Percentiles rank a stretch among this genome's conserved stretches.
These are phyloP conservation scores for Drosophila basisetae DNA, from an alignment of 2,888 invertebrate species.

Conservation along the genomic window DNA sequence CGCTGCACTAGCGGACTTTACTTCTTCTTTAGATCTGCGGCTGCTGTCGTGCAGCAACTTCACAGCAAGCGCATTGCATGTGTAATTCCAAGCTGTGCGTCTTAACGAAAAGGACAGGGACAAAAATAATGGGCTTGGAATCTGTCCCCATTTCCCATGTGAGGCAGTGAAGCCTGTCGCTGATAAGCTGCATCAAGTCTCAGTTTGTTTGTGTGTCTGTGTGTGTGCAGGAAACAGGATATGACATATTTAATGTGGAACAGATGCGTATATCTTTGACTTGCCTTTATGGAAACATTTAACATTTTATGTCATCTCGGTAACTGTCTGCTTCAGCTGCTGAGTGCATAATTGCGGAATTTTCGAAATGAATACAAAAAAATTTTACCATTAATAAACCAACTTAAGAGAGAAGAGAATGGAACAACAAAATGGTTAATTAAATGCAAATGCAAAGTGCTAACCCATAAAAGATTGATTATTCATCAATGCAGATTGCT, in stretches of 20 bases:
- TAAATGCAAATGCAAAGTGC: conserved; percentile 59
- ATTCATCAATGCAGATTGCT: conserved; percentile 23
- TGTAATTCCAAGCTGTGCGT: conserved; percentile 34
- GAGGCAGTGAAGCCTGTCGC: conserved; percentile 44
- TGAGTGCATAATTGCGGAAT: conserved; percentile 54
- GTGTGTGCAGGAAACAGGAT: conserved; percentile 79
- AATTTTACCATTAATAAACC: conserved; percentile 16
- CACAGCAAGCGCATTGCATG: conserved; percentile 19
- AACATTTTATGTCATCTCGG: conserved; percentile 40
- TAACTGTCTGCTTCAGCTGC: conserved; percentile 45
- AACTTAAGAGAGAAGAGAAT: neutral
- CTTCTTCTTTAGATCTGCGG: conserved; percentile 21
- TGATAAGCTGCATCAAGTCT: conserved; percentile 59
- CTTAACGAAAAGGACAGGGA: conserved; percentile 29
- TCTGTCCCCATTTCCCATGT: conserved; percentile 35
- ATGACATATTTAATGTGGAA: conserved; percentile 80
- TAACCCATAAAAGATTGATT: conserved; percentile 19
- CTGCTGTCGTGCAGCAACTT: conserved; percentile 27
- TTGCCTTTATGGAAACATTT: conserved; percentile 30
- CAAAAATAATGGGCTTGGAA: conserved; percentile 30
- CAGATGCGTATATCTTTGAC: conserved; percentile 73
- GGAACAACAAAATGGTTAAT: conserved; percentile 60
- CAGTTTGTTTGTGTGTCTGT: conserved; percentile 13
- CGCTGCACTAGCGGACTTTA: neutral
- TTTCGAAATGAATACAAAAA: conserved; percentile 27